Base-by-base conservation (phyloP, 1,140 invertebrate species). In the Lucilia cuprina region DNA sequence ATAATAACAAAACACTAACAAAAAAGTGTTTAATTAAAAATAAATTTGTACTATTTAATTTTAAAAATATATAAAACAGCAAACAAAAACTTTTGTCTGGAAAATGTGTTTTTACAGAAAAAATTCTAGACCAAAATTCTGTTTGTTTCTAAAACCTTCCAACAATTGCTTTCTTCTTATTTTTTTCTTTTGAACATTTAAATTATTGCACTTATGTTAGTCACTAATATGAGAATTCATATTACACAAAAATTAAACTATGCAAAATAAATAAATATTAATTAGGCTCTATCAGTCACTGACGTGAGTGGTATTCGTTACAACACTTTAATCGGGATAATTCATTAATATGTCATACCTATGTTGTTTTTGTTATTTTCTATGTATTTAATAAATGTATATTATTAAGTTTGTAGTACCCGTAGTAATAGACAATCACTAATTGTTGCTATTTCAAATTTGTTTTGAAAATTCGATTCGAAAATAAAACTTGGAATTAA, bases 201-300 rank as follows among this genome's bases (percentile, higher is more conserved):
- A 60, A 60, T 60, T 60, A 60, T 60, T 60, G 55, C 55, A 60
- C 14, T 3, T 17, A 60, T 17, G 2, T 30, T 30, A 7, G 17
- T 60, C 13, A 60, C 14, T 60, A 30, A 30, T n/a, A 25, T 77
- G 34, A 82, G 25, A 41, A 50, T 82, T 21, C n/a, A n/a, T n/a
- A n/a, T n/a, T n/a, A n/a, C n/a, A n/a, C n/a, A 30, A 82, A 8
- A 25, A 55, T 10, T n/a, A 5, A 55, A 55, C n/a, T 41, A 82
- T 65, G 60, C 82, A 82, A 82, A 78, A 82, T 82, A 82, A 70
- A 65, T 82, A 65, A 65, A 78, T 35, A 2, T n/a, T 41, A 30
- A 41, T 35, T 78, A 49, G 30, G 75, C 75, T 49, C 77, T 49
- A 80, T 80, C 77, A 80, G 77, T 80, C 77, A 80, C 77, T 21